Evolutionary conservation across 2,888 invertebrate species (phyloP).

Genomic region (Dione juno): DNA sequence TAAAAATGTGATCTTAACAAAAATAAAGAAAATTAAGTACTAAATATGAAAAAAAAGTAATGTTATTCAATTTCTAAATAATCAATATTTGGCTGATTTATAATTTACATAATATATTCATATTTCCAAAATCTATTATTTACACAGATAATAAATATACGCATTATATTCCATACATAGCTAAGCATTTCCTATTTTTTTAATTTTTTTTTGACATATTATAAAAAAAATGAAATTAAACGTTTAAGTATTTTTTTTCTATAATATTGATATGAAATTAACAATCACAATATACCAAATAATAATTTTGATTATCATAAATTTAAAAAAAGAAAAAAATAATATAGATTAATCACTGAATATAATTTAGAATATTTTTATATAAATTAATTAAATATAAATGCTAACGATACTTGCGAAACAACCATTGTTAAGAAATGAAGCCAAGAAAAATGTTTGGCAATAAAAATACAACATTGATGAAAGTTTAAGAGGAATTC

Average conservation of each 20-base stretch:
- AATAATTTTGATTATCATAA: background rate
- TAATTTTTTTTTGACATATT: background rate
- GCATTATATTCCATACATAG: background rate
- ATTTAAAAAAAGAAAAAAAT: constrained; percentile 1
- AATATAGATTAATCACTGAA: constrained; percentile 19
- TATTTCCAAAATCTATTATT: background rate
- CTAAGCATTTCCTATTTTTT: background rate
- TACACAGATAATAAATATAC: constrained; percentile 4
- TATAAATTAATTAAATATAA: constrained; percentile 32
- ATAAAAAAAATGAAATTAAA: background rate
- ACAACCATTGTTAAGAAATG: constrained; percentile 8
- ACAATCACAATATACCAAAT: background rate
- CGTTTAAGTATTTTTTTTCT: constrained; percentile 4
- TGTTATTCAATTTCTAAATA: background rate
- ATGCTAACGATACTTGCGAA: constrained; percentile 28
- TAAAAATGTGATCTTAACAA: background rate
- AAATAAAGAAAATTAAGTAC: background rate
- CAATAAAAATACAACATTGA: background rate
- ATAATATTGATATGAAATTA: constrained; percentile 1
- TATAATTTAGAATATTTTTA: constrained; percentile 16
- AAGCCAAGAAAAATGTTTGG: constrained; percentile 17
- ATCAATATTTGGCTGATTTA: background rate
- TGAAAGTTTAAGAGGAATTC: constrained; percentile 18
- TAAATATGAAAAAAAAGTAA: background rate
- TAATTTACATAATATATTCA: background rate